Percentiles rank a stretch among this genome's conserved stretches.
phyloP scores from a whole-genome alignment of 2,888 invertebrate species.

The Andricus quercusramuli region DNA sequence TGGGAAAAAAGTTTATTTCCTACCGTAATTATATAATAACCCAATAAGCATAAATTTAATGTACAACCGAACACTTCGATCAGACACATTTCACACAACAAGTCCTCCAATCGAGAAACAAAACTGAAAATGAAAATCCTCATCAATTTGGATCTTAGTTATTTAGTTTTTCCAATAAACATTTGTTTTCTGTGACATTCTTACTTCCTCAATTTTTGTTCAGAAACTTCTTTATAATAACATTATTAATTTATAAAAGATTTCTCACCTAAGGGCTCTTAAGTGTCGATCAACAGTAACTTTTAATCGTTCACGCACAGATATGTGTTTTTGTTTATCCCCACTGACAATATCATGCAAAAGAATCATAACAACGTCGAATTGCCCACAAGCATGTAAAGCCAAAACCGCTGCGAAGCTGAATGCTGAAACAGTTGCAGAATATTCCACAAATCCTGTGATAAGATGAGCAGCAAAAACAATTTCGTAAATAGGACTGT shows the following conservation, averaged over 20 bases:
- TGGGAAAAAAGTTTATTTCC: no score
- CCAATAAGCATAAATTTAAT: constrained; percentile 72
- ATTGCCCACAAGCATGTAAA: constrained; percentile 46
- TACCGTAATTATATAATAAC: constrained; percentile 72
- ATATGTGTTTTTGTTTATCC: neutral
- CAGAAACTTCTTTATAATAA: no score
- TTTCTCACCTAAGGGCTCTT: constrained; percentile 41
- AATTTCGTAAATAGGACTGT: constrained; percentile 45
- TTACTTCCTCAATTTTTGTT: no score
- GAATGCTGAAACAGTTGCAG: constrained; percentile 47
- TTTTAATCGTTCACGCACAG: constrained; percentile 42
- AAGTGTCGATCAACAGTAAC: constrained; percentile 42
- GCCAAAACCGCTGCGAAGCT: constrained; percentile 46
- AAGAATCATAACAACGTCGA: constrained; percentile 43
- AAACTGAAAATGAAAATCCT: constrained; percentile 42
- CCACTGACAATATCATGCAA: constrained; percentile 45
- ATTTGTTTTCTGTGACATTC: no score
- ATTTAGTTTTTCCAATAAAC: no score
- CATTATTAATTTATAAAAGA: no score
- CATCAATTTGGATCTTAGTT: no score
- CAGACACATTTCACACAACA: constrained; percentile 54
- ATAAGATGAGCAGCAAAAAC: constrained; percentile 41
- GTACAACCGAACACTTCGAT: constrained; percentile 72
- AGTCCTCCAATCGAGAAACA: constrained; percentile 43
- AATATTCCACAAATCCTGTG: constrained; percentile 46